Evolutionary conservation across 2,797 vertebrate genomes (phyloP), one percentile per base, ranked within the genome.

Genomic region (Sebastes kiyomatsui): DNA sequence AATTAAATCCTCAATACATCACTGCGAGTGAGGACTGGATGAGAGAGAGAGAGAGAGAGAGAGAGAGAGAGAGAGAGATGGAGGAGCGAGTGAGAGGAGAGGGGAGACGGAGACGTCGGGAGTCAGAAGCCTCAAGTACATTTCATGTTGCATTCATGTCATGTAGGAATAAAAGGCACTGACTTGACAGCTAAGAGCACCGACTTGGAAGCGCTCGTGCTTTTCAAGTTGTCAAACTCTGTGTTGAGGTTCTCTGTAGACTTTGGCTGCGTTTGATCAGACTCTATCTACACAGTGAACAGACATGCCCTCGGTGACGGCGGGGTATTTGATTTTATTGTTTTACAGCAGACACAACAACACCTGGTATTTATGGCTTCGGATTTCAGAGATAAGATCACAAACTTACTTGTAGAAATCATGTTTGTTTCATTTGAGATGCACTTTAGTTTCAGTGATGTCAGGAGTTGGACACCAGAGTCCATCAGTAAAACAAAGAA

Each of bases 1-100:
- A 95, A 96, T 96, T 95, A 96, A 95, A 96, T 93, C 89, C 92
- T 90, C 88, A 56, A 90, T 91, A 80, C 83, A 86, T 93, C 85
- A 82, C 72, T 11, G 67, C 64, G n/a, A 86, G 84, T 67, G 82
- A 88, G 84, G 77, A 77, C 38, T 78, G 83, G 77, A 75, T 73
- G 74, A 80, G 83, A 81, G 61, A 23, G 32, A n/a, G 65, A 56
- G 72, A 32, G 33, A 20, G 83, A 81, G 61, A 23, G 32, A n/a
- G 65, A 56, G 72, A 32, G 33, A 20, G 56, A 49, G 61, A 49
- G 54, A 67, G 72, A 52, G 68, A 65, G 72, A 68, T n/a, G 56
- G 77, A 74, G 67, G 82, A 55, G 49, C 59, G 76, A 67, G 73
- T 3, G 32, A 73, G 64, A 71, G 67, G 42, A 46, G 83, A 60